phyloP scores from a whole-genome alignment of 2,113 vertebrate species.

The Blennius ocellaris region DNA sequence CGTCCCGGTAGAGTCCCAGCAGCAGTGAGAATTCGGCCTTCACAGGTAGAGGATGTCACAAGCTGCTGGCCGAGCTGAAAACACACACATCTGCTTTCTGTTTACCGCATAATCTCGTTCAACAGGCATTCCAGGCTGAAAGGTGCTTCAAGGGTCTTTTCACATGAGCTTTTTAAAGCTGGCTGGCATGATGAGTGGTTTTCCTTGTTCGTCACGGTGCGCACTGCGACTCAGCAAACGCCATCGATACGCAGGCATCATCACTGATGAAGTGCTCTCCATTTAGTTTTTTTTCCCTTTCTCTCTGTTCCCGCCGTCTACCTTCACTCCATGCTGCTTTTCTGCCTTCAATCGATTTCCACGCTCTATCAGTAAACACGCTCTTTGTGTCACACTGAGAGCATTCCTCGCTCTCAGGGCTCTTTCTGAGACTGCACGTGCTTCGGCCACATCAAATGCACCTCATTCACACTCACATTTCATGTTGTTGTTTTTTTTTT shows the following conservation, averaged over 20 bases:
- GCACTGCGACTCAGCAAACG: slow-evolving; percentile 49
- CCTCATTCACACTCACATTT: slow-evolving; percentile 31
- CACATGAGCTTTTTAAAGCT: slow-evolving; percentile 51
- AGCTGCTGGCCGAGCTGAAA: slow-evolving; percentile 31
- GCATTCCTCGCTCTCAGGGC: slow-evolving; percentile 68
- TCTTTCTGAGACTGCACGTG: slow-evolving; percentile 65
- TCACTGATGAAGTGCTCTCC: slow-evolving; percentile 64
- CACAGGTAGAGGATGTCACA: slow-evolving; percentile 42
- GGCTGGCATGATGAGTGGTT: slow-evolving; percentile 70
- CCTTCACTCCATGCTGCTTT: slow-evolving; percentile 54
- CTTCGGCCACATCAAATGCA: slow-evolving; percentile 13
- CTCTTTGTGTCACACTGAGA: slow-evolving; percentile 69
- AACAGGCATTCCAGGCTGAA: slow-evolving; percentile 63
- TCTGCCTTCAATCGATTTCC: slow-evolving; percentile 78
- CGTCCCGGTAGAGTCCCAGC: neutral
- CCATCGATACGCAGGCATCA: slow-evolving; percentile 54
- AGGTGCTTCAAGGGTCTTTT: slow-evolving; percentile 62
- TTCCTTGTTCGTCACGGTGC: slow-evolving; percentile 67
- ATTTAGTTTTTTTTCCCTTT: slow-evolving; percentile 31
- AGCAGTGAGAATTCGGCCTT: slow-evolving; percentile 9
- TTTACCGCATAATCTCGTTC: slow-evolving; percentile 62
- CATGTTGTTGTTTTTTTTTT: neutral
- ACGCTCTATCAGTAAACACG: slow-evolving; percentile 76
- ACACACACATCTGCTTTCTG: slow-evolving; percentile 73
- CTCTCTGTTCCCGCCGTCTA: slow-evolving; percentile 26